Base-by-base conservation (phyloP, 1,140 invertebrate genomes). In the Prorops nasuta region DNA sequence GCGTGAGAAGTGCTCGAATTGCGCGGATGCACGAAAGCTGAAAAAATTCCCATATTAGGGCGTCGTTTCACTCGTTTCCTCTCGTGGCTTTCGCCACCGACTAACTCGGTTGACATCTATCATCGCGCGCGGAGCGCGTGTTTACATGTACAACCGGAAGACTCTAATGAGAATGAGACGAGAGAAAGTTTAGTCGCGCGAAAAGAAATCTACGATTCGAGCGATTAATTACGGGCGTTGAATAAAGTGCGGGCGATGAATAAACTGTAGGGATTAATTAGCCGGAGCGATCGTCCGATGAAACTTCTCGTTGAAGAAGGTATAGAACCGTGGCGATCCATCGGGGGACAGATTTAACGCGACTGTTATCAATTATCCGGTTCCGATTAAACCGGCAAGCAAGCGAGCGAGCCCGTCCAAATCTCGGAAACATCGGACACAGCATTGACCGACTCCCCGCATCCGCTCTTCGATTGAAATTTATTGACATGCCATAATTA, bases 401-500 rank as follows among this genome's bases (percentile, higher is more conserved):
- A n/a, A n/a, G n/a, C n/a, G n/a, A n/a, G n/a, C n/a, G n/a, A n/a
- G n/a, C 24, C 24, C 24, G 43, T 51, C 51, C 50, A 58, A 64
- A 60, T 60, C 54, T 58, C 42, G 51, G 54, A 62, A 67, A 60
- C 59, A 56, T 52, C 51, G 46, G 50, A 16, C 34, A 34, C 42
- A 9, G 17, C 41, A 34, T 32, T 41, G 21, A 32, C 28, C 16
- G 15, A 40, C 18, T 14, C 12, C 44, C 14, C 14, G 34, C 15
- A 6, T 3, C 14, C 15, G 34, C 36, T 44, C 32, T 40, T 49
- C 60, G 60, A 71, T 71, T 63, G 64, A 68, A 71, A 72, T 72
- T 72, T 71, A 69, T 70, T 51, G 67, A 71, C 65, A 64, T 56
- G 53, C 62, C 55, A 64, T 71, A 71, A 72, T 72, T 71, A 67